A percentile compares a stretch with the other conserved stretches of the same genome.
phyloP scores from a whole-genome alignment of 2,113 vertebrate genomes.

The Glaucomys volans region DNA sequence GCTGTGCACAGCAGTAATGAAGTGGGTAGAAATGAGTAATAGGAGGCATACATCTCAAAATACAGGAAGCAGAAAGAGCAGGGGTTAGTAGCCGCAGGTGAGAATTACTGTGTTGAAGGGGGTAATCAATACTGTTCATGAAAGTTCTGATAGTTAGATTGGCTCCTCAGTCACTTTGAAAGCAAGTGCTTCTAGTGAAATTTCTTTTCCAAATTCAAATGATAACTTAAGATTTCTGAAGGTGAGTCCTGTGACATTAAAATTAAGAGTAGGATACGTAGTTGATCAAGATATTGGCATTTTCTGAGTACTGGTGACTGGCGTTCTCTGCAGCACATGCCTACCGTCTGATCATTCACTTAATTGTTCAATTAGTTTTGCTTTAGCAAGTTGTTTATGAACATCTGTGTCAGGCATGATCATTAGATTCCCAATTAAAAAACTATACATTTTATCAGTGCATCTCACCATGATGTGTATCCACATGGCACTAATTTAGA shows the following conservation, averaged over 20 bases:
- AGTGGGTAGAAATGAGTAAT: background rate
- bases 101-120: background rate
- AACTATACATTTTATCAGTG: background rate
- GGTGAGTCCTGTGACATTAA: background rate
- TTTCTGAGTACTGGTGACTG: background rate
- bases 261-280: background rate
- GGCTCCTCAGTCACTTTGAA: background rate
- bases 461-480: too few species aligned
- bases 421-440: constrained; percentile 12
- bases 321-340: background rate
- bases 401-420: background rate
- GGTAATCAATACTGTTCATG: background rate
- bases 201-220: constrained; percentile 55
- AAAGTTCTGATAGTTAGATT: background rate
- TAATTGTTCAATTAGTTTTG: background rate
- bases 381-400: background rate
- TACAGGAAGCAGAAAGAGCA: background rate
- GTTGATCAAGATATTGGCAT: background rate
- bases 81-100: background rate
- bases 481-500: too few species aligned
- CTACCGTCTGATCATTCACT: background rate
- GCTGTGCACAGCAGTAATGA: background rate
- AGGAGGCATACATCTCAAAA: background rate
- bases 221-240: background rate
- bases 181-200: constrained; percentile 38